Evolutionary conservation across 2,797 vertebrate genomes (phyloP).

Genomic region (Neosalanx taihuensis): DNA sequence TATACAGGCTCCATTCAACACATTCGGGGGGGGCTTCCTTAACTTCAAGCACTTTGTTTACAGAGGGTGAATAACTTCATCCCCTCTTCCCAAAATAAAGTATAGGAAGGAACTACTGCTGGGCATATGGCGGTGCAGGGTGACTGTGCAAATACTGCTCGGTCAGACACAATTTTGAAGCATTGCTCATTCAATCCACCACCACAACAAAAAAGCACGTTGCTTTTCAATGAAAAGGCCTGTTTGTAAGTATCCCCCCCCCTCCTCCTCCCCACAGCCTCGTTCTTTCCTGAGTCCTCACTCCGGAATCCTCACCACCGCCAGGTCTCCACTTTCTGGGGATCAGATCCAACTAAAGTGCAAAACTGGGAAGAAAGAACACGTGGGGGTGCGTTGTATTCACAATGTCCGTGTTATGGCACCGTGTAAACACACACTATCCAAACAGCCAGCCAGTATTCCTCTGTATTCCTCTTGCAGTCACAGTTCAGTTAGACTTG

Average conservation of each 20-base stretch:
- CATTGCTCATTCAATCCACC: conserved; percentile 9
- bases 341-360: conserved; percentile 25
- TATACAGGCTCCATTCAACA: neutral
- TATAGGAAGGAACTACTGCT: neutral
- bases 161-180: neutral
- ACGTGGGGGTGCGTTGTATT: conserved; percentile 6
- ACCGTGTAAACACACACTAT: conserved; percentile 15
- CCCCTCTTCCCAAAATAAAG: conserved; percentile 19
- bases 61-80: conserved; percentile 30
- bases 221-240: conserved; percentile 41
- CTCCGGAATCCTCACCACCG: conserved; percentile 39
- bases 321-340: conserved; percentile 23
- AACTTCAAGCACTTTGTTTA: conserved; percentile 6
- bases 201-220: conserved; percentile 7
- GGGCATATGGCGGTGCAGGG: neutral
- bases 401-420: conserved; percentile 8
- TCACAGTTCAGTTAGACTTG: conserved; percentile 31
- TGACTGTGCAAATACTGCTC: conserved; percentile 21
- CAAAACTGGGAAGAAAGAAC: conserved; percentile 5
- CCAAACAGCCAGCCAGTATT: conserved; percentile 13
- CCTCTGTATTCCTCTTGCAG: conserved; percentile 27
- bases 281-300: conserved; percentile 61
- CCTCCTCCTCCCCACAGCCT: conserved; percentile 44
- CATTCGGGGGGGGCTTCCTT: neutral
- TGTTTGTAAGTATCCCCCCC: conserved; percentile 34